These are phyloP conservation scores for Latrodectus elegans DNA, from an alignment of 2,888 invertebrate genomes.

Conservation along the genomic window DNA sequence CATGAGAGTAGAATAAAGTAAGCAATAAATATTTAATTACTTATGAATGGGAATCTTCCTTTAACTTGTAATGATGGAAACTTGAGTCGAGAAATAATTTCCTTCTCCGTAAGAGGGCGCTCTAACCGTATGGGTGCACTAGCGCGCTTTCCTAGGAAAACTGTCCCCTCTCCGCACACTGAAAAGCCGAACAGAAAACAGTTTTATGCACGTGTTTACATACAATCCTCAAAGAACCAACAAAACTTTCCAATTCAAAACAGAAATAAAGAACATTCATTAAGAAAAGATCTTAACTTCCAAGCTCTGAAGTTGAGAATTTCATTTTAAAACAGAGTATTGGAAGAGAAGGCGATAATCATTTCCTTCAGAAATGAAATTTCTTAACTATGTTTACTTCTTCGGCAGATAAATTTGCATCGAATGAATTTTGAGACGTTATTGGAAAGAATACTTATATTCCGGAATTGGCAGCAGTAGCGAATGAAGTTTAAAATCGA, in stretches of 20 bases:
- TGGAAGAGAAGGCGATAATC: background rate
- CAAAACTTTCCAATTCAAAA: background rate
- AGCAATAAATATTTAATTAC: slow-evolving; percentile 48
- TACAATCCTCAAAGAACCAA: slow-evolving; percentile 8
- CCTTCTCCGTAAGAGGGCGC: slow-evolving; percentile 24
- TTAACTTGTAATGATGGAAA: slow-evolving; percentile 18
- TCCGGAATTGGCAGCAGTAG: background rate
- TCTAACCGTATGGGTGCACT: slow-evolving; percentile 24
- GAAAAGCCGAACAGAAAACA: slow-evolving; percentile 34
- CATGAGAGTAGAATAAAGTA: slow-evolving; percentile 32
- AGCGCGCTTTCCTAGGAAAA: slow-evolving; percentile 49
- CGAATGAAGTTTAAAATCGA: background rate
- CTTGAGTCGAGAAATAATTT: background rate
- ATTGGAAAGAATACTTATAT: background rate
- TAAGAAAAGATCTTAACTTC: background rate
- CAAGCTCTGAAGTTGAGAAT: no score
- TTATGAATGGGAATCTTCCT: slow-evolving; percentile 47
- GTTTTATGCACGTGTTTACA: slow-evolving; percentile 57
- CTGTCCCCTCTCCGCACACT: slow-evolving; percentile 15
- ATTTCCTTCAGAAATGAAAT: background rate
- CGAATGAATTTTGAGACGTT: background rate
- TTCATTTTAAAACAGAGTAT: no score
- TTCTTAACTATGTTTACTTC: background rate
- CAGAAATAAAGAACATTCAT: background rate
- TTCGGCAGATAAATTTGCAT: background rate